Evolutionary conservation across 1,140 invertebrate species (phyloP), one percentile per base, ranked within the genome.

Genomic region (Brachionus rubens): DNA sequence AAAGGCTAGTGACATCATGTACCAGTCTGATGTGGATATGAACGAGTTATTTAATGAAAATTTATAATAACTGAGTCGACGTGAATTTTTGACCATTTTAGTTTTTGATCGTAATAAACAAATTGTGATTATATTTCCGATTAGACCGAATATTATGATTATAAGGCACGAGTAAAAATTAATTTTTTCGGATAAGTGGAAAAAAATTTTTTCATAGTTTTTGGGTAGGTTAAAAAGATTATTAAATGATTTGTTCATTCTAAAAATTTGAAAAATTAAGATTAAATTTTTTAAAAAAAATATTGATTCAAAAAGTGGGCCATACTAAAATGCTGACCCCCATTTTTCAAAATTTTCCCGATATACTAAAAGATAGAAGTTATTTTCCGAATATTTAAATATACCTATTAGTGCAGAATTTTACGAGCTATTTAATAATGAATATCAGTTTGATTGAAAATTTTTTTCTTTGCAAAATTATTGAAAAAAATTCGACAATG

Each of bases 111-210:
- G 48, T 41, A 72, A 21, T 3, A 72, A 9, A 16, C 28, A 72
- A 10, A 72, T 72, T 16, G 68, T 72, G 10, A 48, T 5, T 24
- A 33, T 3, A 33, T 72, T 72, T 9, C 68, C 43, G 6, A 54
- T 47, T 28, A 72, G 68, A 12, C 68, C 68, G 21, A 72, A 19
- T 14, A 72, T 41, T 4, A 50, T 54, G 2, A 72, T 30, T 3
- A 50, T 5, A 0, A 26, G 7, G 21, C 68, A 48, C 16, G 46
- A 2, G 19, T 48, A 72, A 24, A 72, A 72, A 33, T 54, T 72
- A 0, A 72, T 19, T 9, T 10, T 40, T 48, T 72, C 30, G 7
- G 16, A 21, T 26, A 46, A 26, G 7, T 26, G 3, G 40, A 72
- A 72, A 50, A 70, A 50, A 16, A 30, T 70, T 28, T 50, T 46